Conservation (phyloP, 1,140 invertebrate genomes). For the Goniozus legneri region DNA sequence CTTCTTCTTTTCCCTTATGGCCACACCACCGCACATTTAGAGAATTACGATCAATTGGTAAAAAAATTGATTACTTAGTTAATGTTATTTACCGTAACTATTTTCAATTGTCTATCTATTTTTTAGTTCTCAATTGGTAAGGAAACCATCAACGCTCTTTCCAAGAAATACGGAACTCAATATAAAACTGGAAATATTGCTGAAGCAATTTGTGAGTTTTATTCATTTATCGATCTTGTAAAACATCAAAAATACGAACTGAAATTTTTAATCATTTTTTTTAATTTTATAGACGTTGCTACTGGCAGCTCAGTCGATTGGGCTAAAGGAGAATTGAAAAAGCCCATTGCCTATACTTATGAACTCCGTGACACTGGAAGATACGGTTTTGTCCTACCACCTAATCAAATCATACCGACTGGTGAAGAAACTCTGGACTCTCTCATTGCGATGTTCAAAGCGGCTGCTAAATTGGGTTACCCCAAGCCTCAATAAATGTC, state of each 20-base stretch:
- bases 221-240: neutral
- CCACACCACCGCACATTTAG: slow-evolving; percentile 54
- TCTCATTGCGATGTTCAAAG: slow-evolving; percentile 57
- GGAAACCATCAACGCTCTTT: slow-evolving; percentile 8
- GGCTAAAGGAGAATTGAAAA: slow-evolving; percentile 62
- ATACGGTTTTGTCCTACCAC: slow-evolving; percentile 74
- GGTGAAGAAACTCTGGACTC: slow-evolving; percentile 68
- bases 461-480: slow-evolving; percentile 43
- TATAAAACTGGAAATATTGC: slow-evolving; percentile 25
- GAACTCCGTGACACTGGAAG: slow-evolving; percentile 70
- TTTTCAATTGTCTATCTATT: slow-evolving; percentile 5
- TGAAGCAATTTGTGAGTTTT: slow-evolving; percentile 24
- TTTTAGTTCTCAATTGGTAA: slow-evolving; percentile 11
- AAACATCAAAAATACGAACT: neutral
- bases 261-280: neutral
- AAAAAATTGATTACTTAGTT: slow-evolving; percentile 28
- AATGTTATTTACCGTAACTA: neutral
- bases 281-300: slow-evolving; percentile 50
- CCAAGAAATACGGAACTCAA: slow-evolving; percentile 19
- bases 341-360: slow-evolving; percentile 67
- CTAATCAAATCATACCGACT: slow-evolving; percentile 67
- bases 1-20: slow-evolving; percentile 69
- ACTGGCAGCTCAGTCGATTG: slow-evolving; percentile 72
- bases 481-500: neutral
- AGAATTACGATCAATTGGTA: slow-evolving; percentile 63